These are phyloP conservation scores for Phycodurus eques DNA, from an alignment of 2,113 vertebrate genomes.

Conservation along the genomic window DNA sequence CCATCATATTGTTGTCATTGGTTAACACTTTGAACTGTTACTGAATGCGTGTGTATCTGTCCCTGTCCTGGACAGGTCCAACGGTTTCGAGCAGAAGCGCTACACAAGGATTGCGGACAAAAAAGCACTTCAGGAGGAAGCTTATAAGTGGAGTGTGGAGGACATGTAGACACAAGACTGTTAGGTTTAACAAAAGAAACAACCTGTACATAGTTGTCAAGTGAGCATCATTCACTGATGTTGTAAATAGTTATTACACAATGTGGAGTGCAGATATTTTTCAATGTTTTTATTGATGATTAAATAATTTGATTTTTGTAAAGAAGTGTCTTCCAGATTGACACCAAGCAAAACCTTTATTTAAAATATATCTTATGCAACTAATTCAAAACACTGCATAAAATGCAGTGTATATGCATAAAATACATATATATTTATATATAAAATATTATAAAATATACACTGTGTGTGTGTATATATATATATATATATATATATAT, in stretches of 20 bases:
- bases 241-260: slow-evolving; percentile 31
- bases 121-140: slow-evolving; percentile 86
- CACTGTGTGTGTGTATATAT: too few relatives aligned
- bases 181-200: not conserved
- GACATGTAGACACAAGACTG: slow-evolving; percentile 79
- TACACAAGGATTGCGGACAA: slow-evolving; percentile 84
- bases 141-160: slow-evolving; percentile 98
- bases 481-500: too few relatives aligned
- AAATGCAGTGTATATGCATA: too few relatives aligned
- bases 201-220: slow-evolving; percentile 33
- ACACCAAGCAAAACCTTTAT: not conserved
- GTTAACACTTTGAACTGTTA: too few relatives aligned
- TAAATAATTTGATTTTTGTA: slow-evolving; percentile 52
- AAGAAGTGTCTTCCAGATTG: slow-evolving; percentile 1
- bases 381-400: too few relatives aligned
- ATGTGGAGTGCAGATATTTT: slow-evolving; percentile 5
- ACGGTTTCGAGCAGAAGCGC: slow-evolving; percentile 91
- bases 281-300: slow-evolving; percentile 47
- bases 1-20: too few relatives aligned
- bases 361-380: not conserved
- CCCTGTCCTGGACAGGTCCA: slow-evolving; percentile 77
- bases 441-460: too few relatives aligned
- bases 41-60: too few relatives aligned
- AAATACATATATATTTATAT: too few relatives aligned
- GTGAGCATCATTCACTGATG: slow-evolving; percentile 8